Base-by-base conservation (phyloP, 2,113 vertebrate species). In the Tupaia chinensis region DNA sequence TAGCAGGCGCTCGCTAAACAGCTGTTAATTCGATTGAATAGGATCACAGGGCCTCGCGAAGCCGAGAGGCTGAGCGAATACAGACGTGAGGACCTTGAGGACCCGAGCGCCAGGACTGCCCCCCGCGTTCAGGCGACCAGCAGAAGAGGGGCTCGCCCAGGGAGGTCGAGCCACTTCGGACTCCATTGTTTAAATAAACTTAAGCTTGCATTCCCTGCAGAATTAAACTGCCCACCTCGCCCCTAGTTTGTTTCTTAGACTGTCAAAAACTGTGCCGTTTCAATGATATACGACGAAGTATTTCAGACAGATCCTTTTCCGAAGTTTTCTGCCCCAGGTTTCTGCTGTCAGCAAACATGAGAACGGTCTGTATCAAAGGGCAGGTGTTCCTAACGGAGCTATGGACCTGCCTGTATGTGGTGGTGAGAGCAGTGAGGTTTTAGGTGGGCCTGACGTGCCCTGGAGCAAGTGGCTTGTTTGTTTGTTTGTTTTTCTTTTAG, bases 271-370 rank as follows among this genome's bases (percentile, higher is more conserved):
- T 60, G 0, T 44, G 77, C 13, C n/a, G 60, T 77, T 78, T 78
- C 69, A 89, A 82, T n/a, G 29, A n/a, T 58, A 73, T 69, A 60
- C 72, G 90, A 53, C n/a, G 19, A 65, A 63, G 32, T 63, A 72
- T 88, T 60, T 53, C 73, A 93, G 60, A 86, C 34, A 44, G 89
- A 76, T 20, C 69, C 25, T 84, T 84, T 96, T 92, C 85, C 93
- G 93, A 93, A 95, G 54, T 69, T 90, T 94, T 89, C 56, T 81
- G 61, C 77, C 9, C 94, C 79, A 94, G 94, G 94, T 77, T 17
- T 7, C 63, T 29, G 76, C 68, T 91, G 72, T 81, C 76, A 44
- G 56, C 54, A 92, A 93, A 95, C 34, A 69, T 0, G 4, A 44
- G 69, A 77, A 84, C 89, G 34, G 78, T 56, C 20, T 29, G 5